Base-by-base conservation (phyloP, 2,113 vertebrate genomes). In the Cheirogaleus medius region DNA sequence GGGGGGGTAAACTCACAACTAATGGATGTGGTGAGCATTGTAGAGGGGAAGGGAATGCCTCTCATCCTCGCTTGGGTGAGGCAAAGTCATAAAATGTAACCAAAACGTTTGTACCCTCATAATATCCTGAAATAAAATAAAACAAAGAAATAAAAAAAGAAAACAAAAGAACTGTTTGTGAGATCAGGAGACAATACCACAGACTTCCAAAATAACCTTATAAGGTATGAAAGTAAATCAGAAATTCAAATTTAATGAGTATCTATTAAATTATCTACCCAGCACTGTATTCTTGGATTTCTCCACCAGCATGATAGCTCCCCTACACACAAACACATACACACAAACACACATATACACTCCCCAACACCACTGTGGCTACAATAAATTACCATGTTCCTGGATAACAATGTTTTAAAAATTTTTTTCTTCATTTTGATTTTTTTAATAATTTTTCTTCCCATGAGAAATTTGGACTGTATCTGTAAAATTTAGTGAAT, bases 401-500 rank as follows among this genome's bases (percentile, higher is more conserved):
- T 86, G 11, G 12, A 44, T 1, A 96, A 92, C 58, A 34, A 34
- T 37, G 12, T 32, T 78, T 89, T 42, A 29, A 54, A 54, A 68
- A 71, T 0, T 23, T 73, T 89, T 92, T 27, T 76, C 14, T 52
- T 90, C 39, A 39, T 84, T 73, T 68, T 63, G 27, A 94, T 84
- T 37, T 29, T 77, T 88, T 83, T 64, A 44, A 58, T 91, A 84
- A 77, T 20, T 49, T 93, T 63, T 64, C 21, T 68, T 54, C 4
- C 23, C 7, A 52, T 23, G 42, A 92, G 27, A 87, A 82, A 64
- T 77, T 34, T 87, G 37, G 85, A 64, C n/a, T 60, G 3, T 82
- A 25, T 52, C 60, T 49, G 64, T 66, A 76, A 81, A 92, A 87
- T 82, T 60, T 82, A 92, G 18, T 29, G 96, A 97, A 66, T 81